A percentile compares a stretch with the other conserved stretches of the same genome.
Conservation (phyloP, 2,113 vertebrate genomes). For the Ophiodon elongatus region DNA sequence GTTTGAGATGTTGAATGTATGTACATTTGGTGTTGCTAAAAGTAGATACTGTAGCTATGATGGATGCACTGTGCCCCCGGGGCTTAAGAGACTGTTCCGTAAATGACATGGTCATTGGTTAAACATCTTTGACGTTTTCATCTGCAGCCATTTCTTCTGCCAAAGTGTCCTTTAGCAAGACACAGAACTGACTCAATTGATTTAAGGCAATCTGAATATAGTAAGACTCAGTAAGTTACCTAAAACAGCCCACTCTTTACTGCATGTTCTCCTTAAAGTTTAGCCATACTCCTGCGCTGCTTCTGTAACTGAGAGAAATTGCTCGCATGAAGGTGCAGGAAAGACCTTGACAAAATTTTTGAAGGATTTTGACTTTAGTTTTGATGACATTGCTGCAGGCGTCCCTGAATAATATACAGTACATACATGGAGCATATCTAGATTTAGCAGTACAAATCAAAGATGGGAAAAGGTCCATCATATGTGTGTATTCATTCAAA, state of each 20-base stretch:
- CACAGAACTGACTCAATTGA: conserved; percentile 48
- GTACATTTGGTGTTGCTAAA: conserved; percentile 41
- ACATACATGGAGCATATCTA: neutral
- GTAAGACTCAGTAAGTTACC: conserved; percentile 18
- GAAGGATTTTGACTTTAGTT: neutral
- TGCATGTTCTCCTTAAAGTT: conserved; percentile 6
- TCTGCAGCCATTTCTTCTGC: conserved; percentile 54
- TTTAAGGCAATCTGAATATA: conserved; percentile 28
- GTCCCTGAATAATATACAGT: neutral
- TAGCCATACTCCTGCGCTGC: neutral
- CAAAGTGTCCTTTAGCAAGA: conserved; percentile 71
- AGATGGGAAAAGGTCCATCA: neutral
- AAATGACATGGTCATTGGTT: conserved; percentile 53
- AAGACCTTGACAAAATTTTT: neutral
- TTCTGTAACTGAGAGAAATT: conserved; percentile 14
- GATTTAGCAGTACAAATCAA: neutral
- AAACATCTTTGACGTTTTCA: conserved; percentile 42
- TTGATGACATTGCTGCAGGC: neutral
- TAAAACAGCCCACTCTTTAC: conserved; percentile 27
- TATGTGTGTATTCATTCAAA: conserved; percentile 1
- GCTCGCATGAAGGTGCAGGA: neutral
- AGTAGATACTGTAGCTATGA: conserved; percentile 49
- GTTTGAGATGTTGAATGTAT: conserved; percentile 76
- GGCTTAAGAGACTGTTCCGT: conserved; percentile 53
- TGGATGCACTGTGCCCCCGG: conserved; percentile 33